Percentiles rank a stretch among this genome's conserved stretches.
These are phyloP conservation scores for Paguma larvata DNA, from an alignment of 2,797 vertebrate species.

Conservation along the genomic window DNA sequence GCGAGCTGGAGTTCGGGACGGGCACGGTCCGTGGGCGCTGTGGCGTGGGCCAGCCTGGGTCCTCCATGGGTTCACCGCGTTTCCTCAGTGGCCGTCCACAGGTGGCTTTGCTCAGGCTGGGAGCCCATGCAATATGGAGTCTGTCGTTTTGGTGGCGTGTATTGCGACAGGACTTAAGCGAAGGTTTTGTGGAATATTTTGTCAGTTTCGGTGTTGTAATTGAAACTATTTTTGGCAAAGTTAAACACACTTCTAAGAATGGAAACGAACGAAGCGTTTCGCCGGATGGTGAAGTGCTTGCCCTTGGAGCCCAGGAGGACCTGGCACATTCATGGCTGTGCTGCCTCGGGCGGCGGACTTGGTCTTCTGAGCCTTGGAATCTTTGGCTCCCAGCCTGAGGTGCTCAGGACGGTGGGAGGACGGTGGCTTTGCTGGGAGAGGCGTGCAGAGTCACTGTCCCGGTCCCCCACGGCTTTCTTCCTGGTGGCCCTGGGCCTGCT, in stretches of 20 bases:
- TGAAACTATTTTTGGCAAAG: background rate
- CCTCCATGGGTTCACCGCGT: background rate
- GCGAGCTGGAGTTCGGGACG: background rate
- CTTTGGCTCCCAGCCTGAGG: background rate
- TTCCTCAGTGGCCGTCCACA: background rate
- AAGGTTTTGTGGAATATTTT: background rate
- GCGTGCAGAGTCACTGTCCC: fast-evolving
- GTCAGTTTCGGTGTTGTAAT: background rate
- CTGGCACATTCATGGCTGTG: background rate
- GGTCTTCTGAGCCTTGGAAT: background rate
- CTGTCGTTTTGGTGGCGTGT: background rate
- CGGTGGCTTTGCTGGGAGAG: background rate
- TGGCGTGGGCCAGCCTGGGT: fast-evolving
- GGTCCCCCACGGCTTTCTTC: background rate
- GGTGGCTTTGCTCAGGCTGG: background rate
- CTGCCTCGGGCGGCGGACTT: background rate
- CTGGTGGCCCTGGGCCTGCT: background rate
- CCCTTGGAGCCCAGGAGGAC: background rate
- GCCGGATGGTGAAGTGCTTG: background rate
- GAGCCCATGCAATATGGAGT: fast-evolving
- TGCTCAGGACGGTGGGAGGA: background rate
- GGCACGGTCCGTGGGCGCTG: background rate
- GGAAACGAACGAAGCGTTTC: background rate
- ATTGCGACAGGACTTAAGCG: background rate
- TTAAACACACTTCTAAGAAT: background rate